Base-by-base conservation (phyloP, 2,888 invertebrate genomes). In the Bursaphelenchus okinawaensis region DNA sequence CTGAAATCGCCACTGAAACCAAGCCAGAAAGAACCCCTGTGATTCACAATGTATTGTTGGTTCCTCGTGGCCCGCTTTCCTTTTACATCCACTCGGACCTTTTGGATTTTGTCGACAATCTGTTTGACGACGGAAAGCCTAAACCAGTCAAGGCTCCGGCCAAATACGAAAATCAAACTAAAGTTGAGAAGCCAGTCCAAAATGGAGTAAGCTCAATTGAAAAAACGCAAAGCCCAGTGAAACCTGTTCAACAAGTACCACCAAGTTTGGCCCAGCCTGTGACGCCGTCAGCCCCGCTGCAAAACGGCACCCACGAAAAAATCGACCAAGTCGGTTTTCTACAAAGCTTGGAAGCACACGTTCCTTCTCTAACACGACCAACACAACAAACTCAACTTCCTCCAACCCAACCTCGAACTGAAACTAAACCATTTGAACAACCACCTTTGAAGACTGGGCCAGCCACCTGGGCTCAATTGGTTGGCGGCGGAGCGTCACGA, bases 41-140 rank as follows among this genome's bases (percentile, higher is more conserved):
- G 50, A 26, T 59, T 4, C 60, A 59, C 22, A 59, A 59, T 50
- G 60, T 59, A 8, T 20, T 59, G 3, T 40, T 59, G 60, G 60
- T 50, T n/a, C 50, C 60, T 20, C 60, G 51, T 23, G 60, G 60
- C 9, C 60, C 60, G 58, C 51, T 31, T 24, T 40, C 31, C 22
- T 59, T 20, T 7, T 59, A 59, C 60, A 59, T 59, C 51, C 52
- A 59, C 8, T 40, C 50, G 50, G 60, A 59, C 51, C 19, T 59
- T 31, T 16, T 59, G 1, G 60, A 59, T 31, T 59, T 31, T 31
- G 20, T 59, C 22, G 52, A 50, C 60, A 50, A 59, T 20, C 28
- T 59, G 55, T 40, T 40, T 4, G 40, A 40, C 40, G 40, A 40
- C 6, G 40, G 40, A 2, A 40, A 40, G 6, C 12, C 40, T n/a